Conservation (phyloP, 2,797 vertebrate genomes). For the Protonibea diacanthus region DNA sequence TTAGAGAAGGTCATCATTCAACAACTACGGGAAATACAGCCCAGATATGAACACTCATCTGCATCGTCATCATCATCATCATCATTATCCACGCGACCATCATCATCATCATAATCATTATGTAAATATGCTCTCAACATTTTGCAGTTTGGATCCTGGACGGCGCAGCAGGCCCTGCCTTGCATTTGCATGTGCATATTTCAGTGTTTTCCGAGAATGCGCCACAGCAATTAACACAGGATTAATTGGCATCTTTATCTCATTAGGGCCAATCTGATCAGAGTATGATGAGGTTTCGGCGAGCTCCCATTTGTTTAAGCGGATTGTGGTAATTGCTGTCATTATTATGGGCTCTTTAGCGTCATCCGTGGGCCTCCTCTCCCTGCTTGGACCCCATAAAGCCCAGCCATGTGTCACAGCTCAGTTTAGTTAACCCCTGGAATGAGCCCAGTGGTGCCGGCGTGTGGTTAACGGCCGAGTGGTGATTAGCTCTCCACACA, state of each 20-base stretch:
- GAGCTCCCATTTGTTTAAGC: constrained; percentile 99
- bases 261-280: constrained; percentile 99
- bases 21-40: constrained; percentile 54
- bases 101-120: constrained; percentile 74
- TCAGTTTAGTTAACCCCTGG: constrained; percentile 94
- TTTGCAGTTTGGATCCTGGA: constrained; percentile 69
- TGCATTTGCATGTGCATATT: constrained; percentile 96
- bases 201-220: constrained; percentile 95
- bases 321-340: constrained; percentile 99
- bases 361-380: constrained; percentile 90
- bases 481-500: constrained; percentile 81
- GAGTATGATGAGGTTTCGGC: constrained; percentile 99
- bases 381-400: constrained; percentile 89
- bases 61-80: constrained; percentile 51
- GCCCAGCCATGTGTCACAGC: constrained; percentile 95
- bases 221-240: constrained; percentile 98
- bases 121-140: constrained; percentile 70
- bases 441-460: constrained; percentile 78
- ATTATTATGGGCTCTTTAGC: constrained; percentile 99
- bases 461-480: constrained; percentile 76
- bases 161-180: constrained; percentile 89
- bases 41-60: constrained; percentile 61
- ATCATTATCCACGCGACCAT: constrained; percentile 56
- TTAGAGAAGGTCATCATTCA: constrained; percentile 59
- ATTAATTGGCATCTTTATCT: constrained; percentile 99